Evolutionary conservation across 2,888 invertebrate genomes (phyloP), one percentile per base, ranked within the genome.

Genomic region (Meandrusa payeni): DNA sequence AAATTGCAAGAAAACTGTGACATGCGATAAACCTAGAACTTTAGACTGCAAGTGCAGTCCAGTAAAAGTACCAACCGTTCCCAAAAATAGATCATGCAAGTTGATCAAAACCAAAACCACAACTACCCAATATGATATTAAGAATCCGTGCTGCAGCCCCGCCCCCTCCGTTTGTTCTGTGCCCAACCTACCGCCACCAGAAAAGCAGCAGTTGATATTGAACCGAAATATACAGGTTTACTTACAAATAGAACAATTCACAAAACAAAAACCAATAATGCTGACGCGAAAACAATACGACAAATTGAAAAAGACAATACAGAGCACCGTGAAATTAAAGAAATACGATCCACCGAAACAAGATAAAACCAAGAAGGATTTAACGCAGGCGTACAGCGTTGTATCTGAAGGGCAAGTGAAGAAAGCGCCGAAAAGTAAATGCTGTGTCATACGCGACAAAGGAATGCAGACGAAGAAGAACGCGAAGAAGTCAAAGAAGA

Each of bases 271-370:
- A 45, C 69, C 75, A 2, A 76, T 83, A 20, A 48, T 68, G 13
- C 52, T 82, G 7, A 64, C 81, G 1, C 59, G 64, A 12, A 69
- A 69, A 51, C 85, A 85, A 57, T 82, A 81, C 28, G 54, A 65
- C 1, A 80, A 72, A 64, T 64, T 85, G 2, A 82, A 71, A 48
- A 71, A 52, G 55, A 69, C 65, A 1, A 72, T 81, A 34, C 67
- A 70, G 46, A 65, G 52, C 44, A 64, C 54, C 44, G 44, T 49
- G 7, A 44, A 44, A 28, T 33, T 36, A 39, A 49, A n/a, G n/a
- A n/a, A 46, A 39, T 52, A 48, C 48, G n/a, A n/a, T n/a, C n/a
- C n/a, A n/a, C 20, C 10, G 5, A 43, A 38, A 27, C 42, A 43
- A 1, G 59, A 51, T 9, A 61, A 55, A 41, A 34, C 45, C n/a